These are phyloP conservation scores for Synaphobranchus kaupii DNA, from an alignment of 2,797 vertebrate genomes.

Conservation along the genomic window DNA sequence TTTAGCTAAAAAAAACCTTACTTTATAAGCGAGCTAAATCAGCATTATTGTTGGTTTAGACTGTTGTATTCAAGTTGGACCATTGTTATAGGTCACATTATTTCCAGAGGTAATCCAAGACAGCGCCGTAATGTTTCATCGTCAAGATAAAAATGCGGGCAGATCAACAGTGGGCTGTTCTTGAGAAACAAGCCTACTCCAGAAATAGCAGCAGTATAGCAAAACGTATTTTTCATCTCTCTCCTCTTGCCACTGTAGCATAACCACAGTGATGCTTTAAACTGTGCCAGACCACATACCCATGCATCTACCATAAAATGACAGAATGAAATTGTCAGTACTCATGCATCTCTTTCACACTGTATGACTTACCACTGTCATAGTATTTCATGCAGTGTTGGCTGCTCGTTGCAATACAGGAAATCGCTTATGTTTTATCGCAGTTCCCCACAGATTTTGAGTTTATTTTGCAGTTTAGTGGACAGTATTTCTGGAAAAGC, in stretches of 20 bases:
- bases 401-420: not conserved
- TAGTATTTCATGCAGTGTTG: not conserved
- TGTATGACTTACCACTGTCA: not conserved
- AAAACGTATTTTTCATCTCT: not conserved
- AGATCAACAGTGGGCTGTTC: not conserved
- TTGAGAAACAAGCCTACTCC: not conserved
- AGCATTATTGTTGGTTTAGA: not conserved
- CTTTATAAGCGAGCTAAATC: not conserved
- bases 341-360: not conserved
- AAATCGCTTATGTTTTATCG: not conserved
- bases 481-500: not conserved
- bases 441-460: not conserved
- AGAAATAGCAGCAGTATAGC: not conserved
- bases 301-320: not conserved
- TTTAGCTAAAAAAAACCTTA: not conserved
- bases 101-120: not conserved
- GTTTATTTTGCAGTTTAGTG: not conserved
- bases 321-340: not conserved
- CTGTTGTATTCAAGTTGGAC: not conserved
- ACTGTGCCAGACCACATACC: not conserved
- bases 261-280: not conserved
- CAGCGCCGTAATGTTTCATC: not conserved
- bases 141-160: not conserved
- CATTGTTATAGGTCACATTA: not conserved
- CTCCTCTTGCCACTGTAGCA: not conserved